These are phyloP conservation scores for Naso thynnoides DNA, from an alignment of 2,797 vertebrate genomes.

Conservation along the genomic window DNA sequence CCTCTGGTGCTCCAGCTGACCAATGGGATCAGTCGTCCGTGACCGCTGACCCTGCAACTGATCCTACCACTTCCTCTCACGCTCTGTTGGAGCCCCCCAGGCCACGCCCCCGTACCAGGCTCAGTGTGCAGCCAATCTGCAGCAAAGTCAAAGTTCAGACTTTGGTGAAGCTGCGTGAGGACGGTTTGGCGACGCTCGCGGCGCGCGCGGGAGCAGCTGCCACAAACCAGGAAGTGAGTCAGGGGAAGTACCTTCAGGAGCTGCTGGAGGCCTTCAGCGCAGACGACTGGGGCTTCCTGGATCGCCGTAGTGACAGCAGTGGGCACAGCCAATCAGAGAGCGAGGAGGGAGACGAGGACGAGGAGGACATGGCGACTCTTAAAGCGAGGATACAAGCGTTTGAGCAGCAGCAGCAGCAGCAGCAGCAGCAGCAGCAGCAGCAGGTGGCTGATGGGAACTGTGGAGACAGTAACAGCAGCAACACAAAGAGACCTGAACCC, in stretches of 20 bases:
- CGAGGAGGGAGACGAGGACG: constrained; percentile 55
- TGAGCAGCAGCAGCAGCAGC: constrained; percentile 83
- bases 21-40: constrained; percentile 25
- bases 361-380: constrained; percentile 77
- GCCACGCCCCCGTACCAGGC: constrained; percentile 91
- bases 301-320: constrained; percentile 48
- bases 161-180: constrained; percentile 83
- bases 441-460: constrained; percentile 66
- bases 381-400: constrained; percentile 90
- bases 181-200: constrained; percentile 69
- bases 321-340: constrained; percentile 66
- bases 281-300: constrained; percentile 74
- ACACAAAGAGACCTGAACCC: constrained; percentile 87
- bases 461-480: constrained; percentile 39
- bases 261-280: constrained; percentile 83
- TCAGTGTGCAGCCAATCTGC: constrained; percentile 79
- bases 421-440: too few relatives aligned
- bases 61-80: neutral
- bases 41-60: neutral
- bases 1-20: constrained; percentile 47
- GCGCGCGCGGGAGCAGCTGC: neutral
- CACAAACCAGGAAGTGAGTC: constrained; percentile 31
- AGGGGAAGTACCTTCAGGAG: constrained; percentile 82
- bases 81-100: constrained; percentile 78
- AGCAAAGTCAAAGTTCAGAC: constrained; percentile 86